Base-by-base conservation (phyloP, 1,140 invertebrate genomes). In the Chrysomallon squamiferum region DNA sequence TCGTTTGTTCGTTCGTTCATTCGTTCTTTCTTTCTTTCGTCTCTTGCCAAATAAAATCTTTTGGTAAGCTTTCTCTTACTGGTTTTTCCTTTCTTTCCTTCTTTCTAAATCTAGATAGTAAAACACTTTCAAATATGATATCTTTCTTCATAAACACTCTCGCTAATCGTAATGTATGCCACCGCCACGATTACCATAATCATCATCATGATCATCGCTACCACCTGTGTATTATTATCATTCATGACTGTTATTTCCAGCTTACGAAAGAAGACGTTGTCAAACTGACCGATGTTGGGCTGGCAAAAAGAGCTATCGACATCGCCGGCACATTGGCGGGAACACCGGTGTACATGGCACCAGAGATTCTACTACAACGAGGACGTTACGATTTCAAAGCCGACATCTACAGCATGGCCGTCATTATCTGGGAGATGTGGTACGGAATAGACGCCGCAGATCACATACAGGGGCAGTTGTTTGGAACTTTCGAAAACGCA, bases 361-460 rank as follows among this genome's bases (percentile, higher is more conserved):
- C 82, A 2, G 82, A 84, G 66, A 70, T 82, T 15, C 66, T 78
- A 0, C 54, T 75, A 13, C 59, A 66, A 47, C 57, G 25, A 22
- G 69, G 62, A 7, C 47, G 63, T 15, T 76, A 79, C 52, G 72
- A 73, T 49, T 59, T 67, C 38, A 69, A 72, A 30, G 74, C 70
- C 0, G 77, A 79, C 49, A 75, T 76, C 20, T 79, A 75, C 57
- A 71, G 67, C 50, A 29, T 81, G n/a, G 76, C 59, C 6, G 73
- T 79, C 27, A 74, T 81, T 15, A 29, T 79, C 25, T 81, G 79
- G 79, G 79, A 81, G 64, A 73, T 81, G 66, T 81, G 79, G 79
- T 81, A 79, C 47, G 79, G 77, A 3, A 58, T 65, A 13, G 79
- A 79, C 61, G 73, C 72, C 2, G 76, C 73, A 22, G 73, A 74